phyloP scores from a whole-genome alignment of 2,888 invertebrate species.

The Cephalotes varians region DNA sequence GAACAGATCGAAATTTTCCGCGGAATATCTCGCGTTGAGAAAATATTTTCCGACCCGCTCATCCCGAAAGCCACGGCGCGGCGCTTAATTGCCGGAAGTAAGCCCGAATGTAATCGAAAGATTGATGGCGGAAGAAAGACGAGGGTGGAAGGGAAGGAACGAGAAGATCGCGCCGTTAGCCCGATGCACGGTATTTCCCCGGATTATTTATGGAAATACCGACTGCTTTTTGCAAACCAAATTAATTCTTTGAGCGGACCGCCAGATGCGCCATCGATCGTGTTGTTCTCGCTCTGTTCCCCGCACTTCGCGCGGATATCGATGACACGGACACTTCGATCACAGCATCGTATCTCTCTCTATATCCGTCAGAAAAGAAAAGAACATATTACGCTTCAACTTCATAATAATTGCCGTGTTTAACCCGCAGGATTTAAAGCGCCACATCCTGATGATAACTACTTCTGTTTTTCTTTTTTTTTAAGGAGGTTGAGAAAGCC shows the following conservation, averaged over 20 bases:
- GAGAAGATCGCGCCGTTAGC: slow-evolving; percentile 21
- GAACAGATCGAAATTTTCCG: slow-evolving; percentile 67
- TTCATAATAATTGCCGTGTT: not conserved
- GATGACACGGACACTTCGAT: not conserved
- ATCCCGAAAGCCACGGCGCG: slow-evolving; percentile 15
- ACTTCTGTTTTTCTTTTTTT: slow-evolving; percentile 39
- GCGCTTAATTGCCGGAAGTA: slow-evolving; percentile 40
- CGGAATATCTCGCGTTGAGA: slow-evolving; percentile 49
- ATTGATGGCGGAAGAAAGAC: slow-evolving; percentile 44
- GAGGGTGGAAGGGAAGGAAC: not conserved
- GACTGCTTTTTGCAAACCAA: slow-evolving; percentile 50
- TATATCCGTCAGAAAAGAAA: not conserved
- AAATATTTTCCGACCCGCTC: slow-evolving; percentile 41
- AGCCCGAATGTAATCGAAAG: slow-evolving; percentile 50
- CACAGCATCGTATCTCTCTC: not conserved
- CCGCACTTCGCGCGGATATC: slow-evolving; percentile 7
- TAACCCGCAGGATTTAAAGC: slow-evolving; percentile 10
- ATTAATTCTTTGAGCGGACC: slow-evolving; percentile 32
- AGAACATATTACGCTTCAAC: not conserved
- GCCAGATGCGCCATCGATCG: slow-evolving; percentile 38
- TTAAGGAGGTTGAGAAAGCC: slow-evolving; percentile 55
- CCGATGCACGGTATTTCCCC: slow-evolving; percentile 27
- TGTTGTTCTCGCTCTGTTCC: slow-evolving; percentile 24
- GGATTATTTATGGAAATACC: slow-evolving; percentile 51
- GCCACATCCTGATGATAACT: slow-evolving; percentile 37